These are phyloP conservation scores for Anser brachyrhynchus DNA, from an alignment of 2,113 vertebrate genomes.

Conservation along the genomic window DNA sequence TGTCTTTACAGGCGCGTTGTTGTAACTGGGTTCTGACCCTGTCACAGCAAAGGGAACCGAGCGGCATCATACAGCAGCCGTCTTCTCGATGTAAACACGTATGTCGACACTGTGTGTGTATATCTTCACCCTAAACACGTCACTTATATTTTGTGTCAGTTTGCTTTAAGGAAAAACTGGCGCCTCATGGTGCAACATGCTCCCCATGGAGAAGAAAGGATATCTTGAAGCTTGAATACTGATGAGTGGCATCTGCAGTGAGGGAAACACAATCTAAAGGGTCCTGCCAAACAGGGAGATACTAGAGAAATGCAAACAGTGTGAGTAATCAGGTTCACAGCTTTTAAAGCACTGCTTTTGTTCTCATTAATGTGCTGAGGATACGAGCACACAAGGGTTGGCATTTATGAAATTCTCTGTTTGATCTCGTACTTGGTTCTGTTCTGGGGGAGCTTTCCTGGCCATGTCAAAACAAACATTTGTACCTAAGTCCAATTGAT, in stretches of 20 bases:
- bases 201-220: not conserved
- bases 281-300: not conserved
- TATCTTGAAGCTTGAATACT: not conserved
- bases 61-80: not conserved
- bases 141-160: slow-evolving; percentile 24
- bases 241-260: not conserved
- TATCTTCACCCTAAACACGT: not conserved
- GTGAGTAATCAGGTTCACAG: not conserved
- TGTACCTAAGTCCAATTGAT: not conserved
- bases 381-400: not conserved
- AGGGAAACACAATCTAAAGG: not conserved
- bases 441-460: not conserved
- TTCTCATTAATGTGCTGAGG: not conserved
- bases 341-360: not conserved
- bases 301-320: not conserved
- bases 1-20: not conserved
- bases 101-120: not conserved
- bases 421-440: not conserved
- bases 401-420: not conserved
- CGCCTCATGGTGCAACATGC: not conserved
- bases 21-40: slow-evolving; percentile 1
- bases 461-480: not conserved
- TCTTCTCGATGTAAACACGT: not conserved
- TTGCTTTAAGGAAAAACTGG: not conserved
- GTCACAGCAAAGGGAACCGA: not conserved